A percentile compares a stretch with the other conserved stretches of the same genome.
Conservation (phyloP, 2,888 invertebrate species). For the Meta bourneti region DNA sequence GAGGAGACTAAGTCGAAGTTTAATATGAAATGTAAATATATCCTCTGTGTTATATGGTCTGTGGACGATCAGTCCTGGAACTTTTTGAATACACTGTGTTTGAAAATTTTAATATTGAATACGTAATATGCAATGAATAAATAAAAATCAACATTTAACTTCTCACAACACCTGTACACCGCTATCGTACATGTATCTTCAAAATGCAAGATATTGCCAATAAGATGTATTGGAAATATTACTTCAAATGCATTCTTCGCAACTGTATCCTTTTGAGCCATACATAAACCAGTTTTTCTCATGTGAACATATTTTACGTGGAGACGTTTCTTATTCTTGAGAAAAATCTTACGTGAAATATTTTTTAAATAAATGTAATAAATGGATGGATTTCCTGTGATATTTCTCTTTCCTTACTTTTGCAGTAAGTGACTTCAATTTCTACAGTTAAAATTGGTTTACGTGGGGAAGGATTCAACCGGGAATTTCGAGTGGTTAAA, state of each 20-base stretch:
- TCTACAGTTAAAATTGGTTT: neutral
- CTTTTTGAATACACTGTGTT: too few species aligned
- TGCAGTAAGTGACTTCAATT: neutral
- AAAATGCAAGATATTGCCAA: neutral
- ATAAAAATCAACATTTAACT: too few species aligned
- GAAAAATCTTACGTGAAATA: neutral
- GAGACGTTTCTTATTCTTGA: neutral
- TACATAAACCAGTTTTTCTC: neutral
- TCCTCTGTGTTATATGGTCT: too few species aligned
- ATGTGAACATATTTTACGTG: neutral
- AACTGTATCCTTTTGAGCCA: neutral
- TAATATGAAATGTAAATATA: too few species aligned
- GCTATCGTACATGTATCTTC: neutral
- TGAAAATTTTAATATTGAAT: too few species aligned
- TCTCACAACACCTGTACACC: too few species aligned
- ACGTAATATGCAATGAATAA: too few species aligned
- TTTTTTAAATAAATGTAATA: neutral
- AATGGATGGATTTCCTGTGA: neutral
- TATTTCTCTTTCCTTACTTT: neutral
- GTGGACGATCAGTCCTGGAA: too few species aligned
- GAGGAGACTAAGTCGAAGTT: too few species aligned
- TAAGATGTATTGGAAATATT: neutral
- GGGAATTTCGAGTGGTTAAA: too few species aligned
- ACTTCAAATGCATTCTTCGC: neutral
- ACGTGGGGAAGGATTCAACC: neutral